Evolutionary conservation across 2,888 invertebrate species (phyloP).

Genomic region (Drosophila merina): DNA sequence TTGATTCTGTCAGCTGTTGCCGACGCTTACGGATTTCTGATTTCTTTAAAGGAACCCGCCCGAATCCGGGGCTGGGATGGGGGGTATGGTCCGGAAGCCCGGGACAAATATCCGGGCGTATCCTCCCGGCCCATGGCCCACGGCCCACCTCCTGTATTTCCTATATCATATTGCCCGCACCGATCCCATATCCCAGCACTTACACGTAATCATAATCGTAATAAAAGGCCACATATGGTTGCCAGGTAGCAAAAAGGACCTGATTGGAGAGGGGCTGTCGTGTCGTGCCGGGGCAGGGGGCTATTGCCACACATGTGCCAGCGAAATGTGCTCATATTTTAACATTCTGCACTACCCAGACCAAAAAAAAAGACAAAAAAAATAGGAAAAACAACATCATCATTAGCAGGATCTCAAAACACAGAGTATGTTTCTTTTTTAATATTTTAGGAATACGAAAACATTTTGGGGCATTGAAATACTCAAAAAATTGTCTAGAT

Average conservation of each 20-base stretch:
- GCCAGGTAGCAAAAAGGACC: conserved; percentile 39
- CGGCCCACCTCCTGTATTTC: conserved; percentile 20
- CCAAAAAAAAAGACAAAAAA: background rate
- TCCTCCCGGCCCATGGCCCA: background rate
- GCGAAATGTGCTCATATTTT: conserved; percentile 65
- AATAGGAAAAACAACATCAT: conserved; percentile 30
- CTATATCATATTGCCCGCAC: background rate
- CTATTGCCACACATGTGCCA: conserved; percentile 26
- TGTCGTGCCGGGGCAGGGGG: background rate
- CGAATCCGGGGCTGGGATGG: background rate
- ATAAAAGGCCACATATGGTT: conserved; percentile 72
- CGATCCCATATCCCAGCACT: conserved; percentile 41
- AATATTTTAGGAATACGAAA: too few species aligned
- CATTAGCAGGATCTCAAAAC: conserved; percentile 33
- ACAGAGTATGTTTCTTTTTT: background rate
- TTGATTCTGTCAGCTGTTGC: conserved; percentile 54
- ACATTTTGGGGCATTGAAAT: too few species aligned
- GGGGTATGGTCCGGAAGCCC: conserved; percentile 6
- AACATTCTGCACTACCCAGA: conserved; percentile 36
- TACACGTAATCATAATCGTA: conserved; percentile 72
- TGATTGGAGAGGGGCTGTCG: background rate
- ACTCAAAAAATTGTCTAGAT: too few species aligned
- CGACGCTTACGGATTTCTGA: conserved; percentile 10
- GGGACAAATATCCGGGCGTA: conserved; percentile 20
- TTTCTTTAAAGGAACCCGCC: conserved; percentile 39